These are phyloP conservation scores for Epinotia nisella DNA, from an alignment of 2,888 invertebrate genomes.

Conservation along the genomic window DNA sequence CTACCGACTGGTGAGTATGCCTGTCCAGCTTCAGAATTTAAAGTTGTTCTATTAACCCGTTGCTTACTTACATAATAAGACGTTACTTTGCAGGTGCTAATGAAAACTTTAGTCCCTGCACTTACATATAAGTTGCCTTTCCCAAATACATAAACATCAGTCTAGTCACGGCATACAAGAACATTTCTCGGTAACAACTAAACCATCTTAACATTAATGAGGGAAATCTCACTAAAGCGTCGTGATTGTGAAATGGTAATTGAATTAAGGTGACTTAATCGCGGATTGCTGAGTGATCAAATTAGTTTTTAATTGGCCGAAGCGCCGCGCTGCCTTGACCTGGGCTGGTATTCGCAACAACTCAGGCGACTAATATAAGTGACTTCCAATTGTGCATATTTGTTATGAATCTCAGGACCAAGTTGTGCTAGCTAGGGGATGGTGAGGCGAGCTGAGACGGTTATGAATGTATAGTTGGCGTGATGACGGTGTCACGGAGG, in stretches of 20 bases:
- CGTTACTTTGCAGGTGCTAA: too few species aligned
- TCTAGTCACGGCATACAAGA: neutral
- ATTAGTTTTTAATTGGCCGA: constrained; percentile 33
- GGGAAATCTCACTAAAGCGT: constrained; percentile 14
- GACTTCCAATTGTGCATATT: neutral
- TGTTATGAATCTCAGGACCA: too few species aligned
- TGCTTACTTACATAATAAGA: too few species aligned
- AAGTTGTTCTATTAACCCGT: too few species aligned
- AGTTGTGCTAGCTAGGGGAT: too few species aligned
- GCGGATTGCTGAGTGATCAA: constrained; percentile 29
- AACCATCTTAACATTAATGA: constrained; percentile 7
- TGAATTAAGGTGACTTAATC: constrained; percentile 32
- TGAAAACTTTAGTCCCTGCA: too few species aligned
- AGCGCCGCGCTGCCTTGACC: constrained; percentile 32
- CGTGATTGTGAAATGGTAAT: constrained; percentile 34
- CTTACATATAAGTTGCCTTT: too few species aligned
- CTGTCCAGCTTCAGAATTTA: too few species aligned
- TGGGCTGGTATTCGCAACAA: neutral
- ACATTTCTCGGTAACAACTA: constrained; percentile 6
- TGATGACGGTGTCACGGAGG: constrained; percentile 7
- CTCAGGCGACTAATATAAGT: too few species aligned
- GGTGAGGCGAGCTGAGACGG: too few species aligned
- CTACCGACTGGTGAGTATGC: too few species aligned
- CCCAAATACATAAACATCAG: constrained; percentile 2
- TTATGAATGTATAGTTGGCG: neutral